Evolutionary conservation across 1,140 invertebrate species (phyloP), one percentile per base, ranked within the genome.

Genomic region (Megalopta genalis): DNA sequence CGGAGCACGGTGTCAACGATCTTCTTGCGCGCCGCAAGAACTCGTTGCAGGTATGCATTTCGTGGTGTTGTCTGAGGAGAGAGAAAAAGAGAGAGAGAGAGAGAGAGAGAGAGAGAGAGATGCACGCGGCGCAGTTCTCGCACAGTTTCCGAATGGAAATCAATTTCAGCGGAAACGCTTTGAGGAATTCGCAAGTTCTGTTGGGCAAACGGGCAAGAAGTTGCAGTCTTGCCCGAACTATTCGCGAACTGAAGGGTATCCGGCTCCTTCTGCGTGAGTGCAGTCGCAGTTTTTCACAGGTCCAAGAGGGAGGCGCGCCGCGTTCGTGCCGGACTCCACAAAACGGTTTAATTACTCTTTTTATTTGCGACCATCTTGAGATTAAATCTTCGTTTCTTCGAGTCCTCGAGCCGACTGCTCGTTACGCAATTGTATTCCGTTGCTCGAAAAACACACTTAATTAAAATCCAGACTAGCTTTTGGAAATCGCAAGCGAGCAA

Each of bases 361-460:
- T 72, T 62, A 75, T 75, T 67, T 42, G 66, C 32, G 18, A 39
- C 72, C n/a, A 65, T 66, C 63, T 57, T 59, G 32, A 21, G 65
- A 67, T 75, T 75, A 54, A 75, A 74, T 74, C 60, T 23, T 14
- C 27, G 42, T 21, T 23, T n/a, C 21, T 37, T 10, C 25, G 60
- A 39, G 16, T 0, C 62, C 62, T 52, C n/a, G 2, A 25, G 25
- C 21, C 49, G 23, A 18, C 27, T n/a, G 14, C 10, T 46, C 64
- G n/a, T 46, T 66, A 25, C 18, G 12, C 64, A 46, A 9, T 42
- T 46, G 46, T n/a, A 5, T 12, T 25, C 39, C 21, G 12, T 46
- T 46, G 21, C n/a, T 46, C n/a, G 60, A 5, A 8, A 18, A 65
- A 10, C 32, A 63, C 4, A 12, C 27, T 66, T 25, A 39, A 66